Evolutionary conservation across 2,888 invertebrate species (phyloP), one percentile per base, ranked within the genome.

Genomic region (Drosophila emarginata): DNA sequence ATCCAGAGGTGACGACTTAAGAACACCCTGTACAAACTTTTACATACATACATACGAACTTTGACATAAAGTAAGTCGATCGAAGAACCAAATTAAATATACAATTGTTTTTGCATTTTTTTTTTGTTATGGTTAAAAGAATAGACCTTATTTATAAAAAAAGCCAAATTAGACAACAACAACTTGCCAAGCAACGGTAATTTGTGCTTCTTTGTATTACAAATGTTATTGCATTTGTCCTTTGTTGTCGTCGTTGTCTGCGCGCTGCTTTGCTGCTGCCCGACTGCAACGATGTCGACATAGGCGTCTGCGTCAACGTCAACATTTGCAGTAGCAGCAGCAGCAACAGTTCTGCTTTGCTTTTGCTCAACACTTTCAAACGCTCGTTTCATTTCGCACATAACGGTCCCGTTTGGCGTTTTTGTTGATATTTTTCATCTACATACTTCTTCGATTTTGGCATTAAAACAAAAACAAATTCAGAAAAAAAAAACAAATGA

Each of bases 311-410:
- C 58, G 50, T 32, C 36, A 50, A 40, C 39, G 56, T 14, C 61
- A 37, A 53, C 45, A 53, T 53, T 15, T 9, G 15, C 62, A 40
- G 50, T 37, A 21, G 39, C 32, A 51, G 40, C 40, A 50, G 7
- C 26, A 45, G 40, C 37, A 58, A 58, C 37, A 64, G 54, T 54
- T 62, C 59, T 50, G 45, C 4, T 45, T 45, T 45, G 45, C 18
- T 45, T 45, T 45, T 45, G 45, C 45, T 45, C 45, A 45, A 45
- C 45, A 45, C 60, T 36, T 23, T 70, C 80, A 86, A 74, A 77
- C 63, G 74, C 51, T 74, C 61, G 77, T 63, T 80, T 53, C 83
- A 74, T 66, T 77, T 86, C 78, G 74, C 61, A 64, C 21, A 45
- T 45, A 45, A 21, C 45, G 45, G 45, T 45, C 45, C 18, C 45